These are phyloP conservation scores for Ricordea florida DNA, from an alignment of 92 coral and sea anemone species.

Conservation along the genomic window DNA sequence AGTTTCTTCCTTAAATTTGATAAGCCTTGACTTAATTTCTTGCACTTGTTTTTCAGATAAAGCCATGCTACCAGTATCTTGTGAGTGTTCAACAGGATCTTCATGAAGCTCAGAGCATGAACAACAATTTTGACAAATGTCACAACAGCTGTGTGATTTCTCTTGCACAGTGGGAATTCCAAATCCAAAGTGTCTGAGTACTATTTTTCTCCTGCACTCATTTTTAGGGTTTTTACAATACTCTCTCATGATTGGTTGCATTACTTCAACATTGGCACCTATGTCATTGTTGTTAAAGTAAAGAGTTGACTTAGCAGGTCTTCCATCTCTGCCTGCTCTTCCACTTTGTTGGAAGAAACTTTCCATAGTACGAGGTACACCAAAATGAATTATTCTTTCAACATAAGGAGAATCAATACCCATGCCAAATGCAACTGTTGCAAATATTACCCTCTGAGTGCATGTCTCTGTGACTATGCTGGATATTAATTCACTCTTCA, in stretches of 20 bases:
- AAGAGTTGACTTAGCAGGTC: background rate
- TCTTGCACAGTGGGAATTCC: background rate
- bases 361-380: conserved; percentile 24
- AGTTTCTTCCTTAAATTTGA: background rate
- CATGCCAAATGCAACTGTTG: conserved; percentile 23
- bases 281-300: background rate
- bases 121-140: background rate
- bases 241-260: background rate
- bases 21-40: conserved; percentile 1
- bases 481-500: background rate
- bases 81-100: background rate
- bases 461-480: background rate
- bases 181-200: conserved; percentile 7
- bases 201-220: background rate
- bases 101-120: background rate
- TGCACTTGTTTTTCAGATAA: conserved; percentile 1
- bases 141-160: conserved; percentile 14
- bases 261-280: background rate
- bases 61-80: background rate
- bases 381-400: too few species aligned
- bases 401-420: conserved; percentile 15
- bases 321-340: conserved; percentile 28
- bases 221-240: conserved; percentile 9
- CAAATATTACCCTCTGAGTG: background rate
- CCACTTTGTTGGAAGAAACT: conserved; percentile 24